These are phyloP conservation scores for Oryzias javanicus DNA, from an alignment of 2,113 vertebrate genomes.

Conservation along the genomic window DNA sequence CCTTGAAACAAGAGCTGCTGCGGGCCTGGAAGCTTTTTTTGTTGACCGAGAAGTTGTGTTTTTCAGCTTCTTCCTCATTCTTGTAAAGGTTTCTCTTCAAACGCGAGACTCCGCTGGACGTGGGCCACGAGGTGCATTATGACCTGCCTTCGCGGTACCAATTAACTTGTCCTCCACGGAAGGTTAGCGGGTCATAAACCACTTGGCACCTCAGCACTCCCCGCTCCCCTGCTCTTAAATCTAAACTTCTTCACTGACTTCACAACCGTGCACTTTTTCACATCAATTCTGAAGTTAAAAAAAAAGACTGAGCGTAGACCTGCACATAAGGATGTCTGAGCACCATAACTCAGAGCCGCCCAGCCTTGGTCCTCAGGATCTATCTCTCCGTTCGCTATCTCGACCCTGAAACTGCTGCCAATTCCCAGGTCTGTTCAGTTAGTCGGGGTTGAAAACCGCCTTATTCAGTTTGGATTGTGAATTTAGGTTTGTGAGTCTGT, in stretches of 20 bases:
- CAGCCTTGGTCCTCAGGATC: too few relatives aligned
- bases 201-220: conserved; percentile 47
- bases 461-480: too few relatives aligned
- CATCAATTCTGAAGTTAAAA: conserved; percentile 33
- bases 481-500: too few relatives aligned
- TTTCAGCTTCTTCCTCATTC: neutral
- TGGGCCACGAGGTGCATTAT: conserved; percentile 70
- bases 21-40: conserved; percentile 30
- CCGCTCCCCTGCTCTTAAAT: conserved; percentile 50
- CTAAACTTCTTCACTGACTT: conserved; percentile 46
- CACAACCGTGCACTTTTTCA: conserved; percentile 40
- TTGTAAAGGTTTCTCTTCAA: conserved; percentile 56
- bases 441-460: too few relatives aligned
- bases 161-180: conserved; percentile 66
- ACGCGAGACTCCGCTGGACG: conserved; percentile 56
- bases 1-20: conserved; percentile 55
- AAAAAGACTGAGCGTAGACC: too few relatives aligned
- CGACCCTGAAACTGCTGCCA: too few relatives aligned
- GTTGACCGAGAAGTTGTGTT: too few relatives aligned
- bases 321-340: too few relatives aligned
- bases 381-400: too few relatives aligned
- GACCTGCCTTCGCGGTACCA: conserved; percentile 52
- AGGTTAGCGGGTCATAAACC: conserved; percentile 53
- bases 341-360: too few relatives aligned
- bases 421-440: too few relatives aligned